Base-by-base conservation (phyloP, 1,140 invertebrate genomes). In the Tribolium castaneum region DNA sequence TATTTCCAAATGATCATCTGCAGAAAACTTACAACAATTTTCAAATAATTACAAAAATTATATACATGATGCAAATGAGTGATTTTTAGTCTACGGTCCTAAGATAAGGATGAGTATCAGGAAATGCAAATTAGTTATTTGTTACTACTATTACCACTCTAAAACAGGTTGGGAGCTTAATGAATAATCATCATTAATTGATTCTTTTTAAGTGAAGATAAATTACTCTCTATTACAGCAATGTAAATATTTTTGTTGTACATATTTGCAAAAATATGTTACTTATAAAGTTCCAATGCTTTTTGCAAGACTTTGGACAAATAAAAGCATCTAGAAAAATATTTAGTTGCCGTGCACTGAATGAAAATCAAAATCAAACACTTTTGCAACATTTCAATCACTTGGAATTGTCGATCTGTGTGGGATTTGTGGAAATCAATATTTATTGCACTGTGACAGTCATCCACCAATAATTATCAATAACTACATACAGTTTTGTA, bases 111-210 rank as follows among this genome's bases (percentile, higher is more conserved):
- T 59, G 19, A 59, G 54, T 9, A n/a, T n/a, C 10, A 59, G 19
- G 19, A 59, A 59, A 59, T 25, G 10, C 9, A 22, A 59, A 59
- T 59, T 59, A 59, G 30, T 59, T 25, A 22, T 25, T 25, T 59
- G 19, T 59, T 45, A 9, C 9, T 59, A 59, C 22, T 2, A 59
- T 59, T 59, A 59, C n/a, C 54, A 19, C 19, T 6, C 19, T 22
- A 59, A 59, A 59, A 25, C 14, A 59, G 14, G 54, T 19, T 59
- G 19, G 1, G 1, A 6, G 14, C 19, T 22, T 59, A 59, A 59
- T 59, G 54, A 59, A 59, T 59, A 59, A 59, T 59, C 19, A 56
- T 56, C 22, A 59, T 14, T 1, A 30, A 30, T 30, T 54, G 54
- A 16, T 1, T 30, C 54, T 25, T 59, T 19, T 19, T 25, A 25